These are phyloP conservation scores for Drosophila bunnanda DNA, from an alignment of 2,888 invertebrate species.

Conservation along the genomic window DNA sequence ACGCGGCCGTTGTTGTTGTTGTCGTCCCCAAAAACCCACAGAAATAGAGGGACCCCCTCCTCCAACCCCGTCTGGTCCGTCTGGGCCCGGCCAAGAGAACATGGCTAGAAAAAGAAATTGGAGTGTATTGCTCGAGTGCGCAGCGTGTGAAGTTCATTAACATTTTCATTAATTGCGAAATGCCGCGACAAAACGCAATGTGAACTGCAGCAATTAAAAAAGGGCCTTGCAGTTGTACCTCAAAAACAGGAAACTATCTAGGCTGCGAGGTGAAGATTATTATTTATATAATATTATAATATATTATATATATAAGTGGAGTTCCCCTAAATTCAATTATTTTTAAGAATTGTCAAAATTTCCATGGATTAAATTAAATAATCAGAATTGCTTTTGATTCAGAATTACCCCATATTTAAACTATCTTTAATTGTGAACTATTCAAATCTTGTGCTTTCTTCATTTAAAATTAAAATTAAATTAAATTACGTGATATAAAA, in stretches of 20 bases:
- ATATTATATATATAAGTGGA: too few relatives aligned
- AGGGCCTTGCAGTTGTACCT: conserved; percentile 20
- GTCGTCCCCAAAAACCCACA: conserved; percentile 29
- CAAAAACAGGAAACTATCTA: too few relatives aligned
- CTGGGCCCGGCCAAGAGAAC: conserved; percentile 37
- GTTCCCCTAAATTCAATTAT: neutral
- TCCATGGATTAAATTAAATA: too few relatives aligned
- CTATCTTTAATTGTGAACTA: neutral
- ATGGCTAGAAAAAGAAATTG: conserved; percentile 48
- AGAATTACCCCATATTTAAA: neutral
- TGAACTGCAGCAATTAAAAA: conserved; percentile 70
- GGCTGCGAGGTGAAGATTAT: neutral
- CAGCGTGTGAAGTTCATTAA: conserved; percentile 83
- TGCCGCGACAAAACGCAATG: conserved; percentile 57
- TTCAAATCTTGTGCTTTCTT: neutral
- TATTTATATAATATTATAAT: neutral
- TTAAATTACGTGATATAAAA: neutral
- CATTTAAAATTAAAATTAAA: neutral
- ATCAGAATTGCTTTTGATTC: too few relatives aligned
- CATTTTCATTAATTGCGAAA: conserved; percentile 82
- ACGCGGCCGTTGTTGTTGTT: conserved; percentile 11
- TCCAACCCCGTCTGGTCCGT: neutral
- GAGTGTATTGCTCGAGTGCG: conserved; percentile 55
- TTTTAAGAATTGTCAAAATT: too few relatives aligned
- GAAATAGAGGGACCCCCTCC: conserved; percentile 35